Percentiles rank a stretch among this genome's conserved stretches.
These are phyloP conservation scores for Ahaetulla prasina DNA, from an alignment of 2,113 vertebrate species.

Conservation along the genomic window DNA sequence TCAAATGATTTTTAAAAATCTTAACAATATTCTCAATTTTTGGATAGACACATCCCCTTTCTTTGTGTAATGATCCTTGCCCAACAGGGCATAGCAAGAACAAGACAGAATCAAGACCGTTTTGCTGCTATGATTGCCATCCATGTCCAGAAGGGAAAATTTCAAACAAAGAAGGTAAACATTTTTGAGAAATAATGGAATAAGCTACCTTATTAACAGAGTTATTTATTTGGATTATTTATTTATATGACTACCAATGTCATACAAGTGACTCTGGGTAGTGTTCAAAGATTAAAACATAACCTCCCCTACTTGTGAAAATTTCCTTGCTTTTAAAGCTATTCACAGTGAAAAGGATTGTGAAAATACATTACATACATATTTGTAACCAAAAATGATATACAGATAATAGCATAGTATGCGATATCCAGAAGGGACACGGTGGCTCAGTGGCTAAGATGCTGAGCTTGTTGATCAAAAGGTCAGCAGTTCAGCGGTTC, in stretches of 20 bases:
- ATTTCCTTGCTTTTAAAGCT: not conserved
- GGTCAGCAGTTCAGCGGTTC: too few species aligned
- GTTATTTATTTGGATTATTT: not conserved
- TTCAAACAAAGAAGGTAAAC: not conserved
- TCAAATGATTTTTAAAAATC: not conserved
- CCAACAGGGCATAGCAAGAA: not conserved
- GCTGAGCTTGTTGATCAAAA: too few species aligned
- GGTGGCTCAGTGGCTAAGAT: too few species aligned
- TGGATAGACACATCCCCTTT: not conserved
- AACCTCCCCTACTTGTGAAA: not conserved
- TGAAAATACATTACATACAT: not conserved
- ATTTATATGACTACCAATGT: not conserved
- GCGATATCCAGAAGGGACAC: not conserved
- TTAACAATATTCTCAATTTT: not conserved
- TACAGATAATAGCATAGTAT: not conserved
- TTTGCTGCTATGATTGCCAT: constrained; percentile 7
- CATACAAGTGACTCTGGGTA: not conserved
- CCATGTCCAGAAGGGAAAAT: not conserved
- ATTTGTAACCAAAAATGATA: not conserved
- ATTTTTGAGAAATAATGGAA: not conserved
- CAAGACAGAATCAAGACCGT: not conserved
- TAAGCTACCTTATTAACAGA: not conserved
- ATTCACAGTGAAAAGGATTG: not conserved
- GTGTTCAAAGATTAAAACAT: not conserved
- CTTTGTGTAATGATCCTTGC: not conserved